Percentiles rank a stretch among this genome's conserved stretches.
phyloP scores from a whole-genome alignment of 2,888 invertebrate genomes.

The Xestobium rufovillosum region DNA sequence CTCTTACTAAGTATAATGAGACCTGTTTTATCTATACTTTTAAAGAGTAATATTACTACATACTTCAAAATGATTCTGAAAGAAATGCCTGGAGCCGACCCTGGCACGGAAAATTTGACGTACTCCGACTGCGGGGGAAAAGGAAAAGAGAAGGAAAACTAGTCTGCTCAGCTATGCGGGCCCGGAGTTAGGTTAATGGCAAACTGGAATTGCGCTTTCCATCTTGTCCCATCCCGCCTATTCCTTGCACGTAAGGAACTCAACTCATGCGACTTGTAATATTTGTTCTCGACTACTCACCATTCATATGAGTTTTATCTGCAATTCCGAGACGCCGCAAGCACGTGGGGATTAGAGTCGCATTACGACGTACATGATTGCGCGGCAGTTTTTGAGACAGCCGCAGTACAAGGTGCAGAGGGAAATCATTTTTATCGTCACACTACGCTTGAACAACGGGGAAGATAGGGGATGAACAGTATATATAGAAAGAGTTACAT shows the following conservation, averaged over 20 bases:
- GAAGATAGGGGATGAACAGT: no score
- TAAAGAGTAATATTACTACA: no score
- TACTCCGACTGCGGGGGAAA: conserved; percentile 18
- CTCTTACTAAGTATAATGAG: no score
- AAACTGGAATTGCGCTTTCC: conserved; percentile 66
- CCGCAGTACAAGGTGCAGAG: no score
- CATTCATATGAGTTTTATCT: conserved; percentile 42
- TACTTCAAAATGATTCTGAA: no score
- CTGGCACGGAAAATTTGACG: not conserved
- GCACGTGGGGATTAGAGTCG: conserved; percentile 36
- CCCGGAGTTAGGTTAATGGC: conserved; percentile 61
- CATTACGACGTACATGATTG: conserved; percentile 24
- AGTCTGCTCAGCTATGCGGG: conserved; percentile 48
- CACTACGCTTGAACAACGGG: no score
- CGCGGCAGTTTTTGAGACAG: conserved; percentile 26
- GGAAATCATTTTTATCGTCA: no score
- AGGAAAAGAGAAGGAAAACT: conserved; percentile 34
- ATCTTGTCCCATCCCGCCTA: conserved; percentile 51
- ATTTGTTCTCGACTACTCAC: conserved; percentile 44
- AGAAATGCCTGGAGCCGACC: not conserved
- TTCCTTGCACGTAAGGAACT: conserved; percentile 45
- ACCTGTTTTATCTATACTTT: no score
- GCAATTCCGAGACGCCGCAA: conserved; percentile 38
- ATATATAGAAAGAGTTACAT: no score
- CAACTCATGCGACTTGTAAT: conserved; percentile 45